Percentiles rank a stretch among this genome's conserved stretches.
Evolutionary conservation across 2,888 invertebrate genomes (phyloP).

Genomic region (Neoaliturus tenellus): DNA sequence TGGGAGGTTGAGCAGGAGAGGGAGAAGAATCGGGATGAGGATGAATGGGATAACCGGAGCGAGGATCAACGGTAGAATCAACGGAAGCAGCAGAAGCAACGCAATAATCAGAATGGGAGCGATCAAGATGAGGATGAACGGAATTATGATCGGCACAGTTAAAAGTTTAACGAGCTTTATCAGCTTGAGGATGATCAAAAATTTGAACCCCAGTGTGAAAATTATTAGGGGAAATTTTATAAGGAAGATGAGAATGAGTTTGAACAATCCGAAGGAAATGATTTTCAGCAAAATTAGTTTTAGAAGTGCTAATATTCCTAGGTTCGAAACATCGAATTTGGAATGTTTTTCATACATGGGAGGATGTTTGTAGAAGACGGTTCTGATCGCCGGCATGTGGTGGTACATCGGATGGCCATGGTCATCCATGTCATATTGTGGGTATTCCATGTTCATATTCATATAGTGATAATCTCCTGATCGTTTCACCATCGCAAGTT

Average conservation of each 20-base stretch:
- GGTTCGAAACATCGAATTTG: conserved; percentile 62
- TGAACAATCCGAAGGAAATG: conserved; percentile 61
- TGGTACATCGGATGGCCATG: background rate
- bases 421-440: conserved; percentile 40
- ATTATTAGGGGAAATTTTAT: conserved; percentile 64
- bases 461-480: conserved; percentile 38
- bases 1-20: conserved; percentile 60
- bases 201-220: conserved; percentile 58
- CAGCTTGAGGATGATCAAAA: conserved; percentile 63
- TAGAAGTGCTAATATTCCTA: conserved; percentile 63
- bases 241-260: conserved; percentile 61
- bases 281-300: conserved; percentile 66
- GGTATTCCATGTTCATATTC: conserved; percentile 6
- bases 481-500: background rate
- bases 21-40: conserved; percentile 61
- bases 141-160: conserved; percentile 61
- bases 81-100: conserved; percentile 3
- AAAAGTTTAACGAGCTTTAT: conserved; percentile 65
- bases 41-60: conserved; percentile 59
- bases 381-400: background rate
- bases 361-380: conserved; percentile 48
- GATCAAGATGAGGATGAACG: conserved; percentile 58
- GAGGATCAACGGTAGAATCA: conserved; percentile 54
- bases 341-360: conserved; percentile 54
- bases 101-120: conserved; percentile 30